A percentile compares a stretch with the other conserved stretches of the same genome.
Conservation (phyloP, 2,113 vertebrate genomes). For the Cacatua alba region DNA sequence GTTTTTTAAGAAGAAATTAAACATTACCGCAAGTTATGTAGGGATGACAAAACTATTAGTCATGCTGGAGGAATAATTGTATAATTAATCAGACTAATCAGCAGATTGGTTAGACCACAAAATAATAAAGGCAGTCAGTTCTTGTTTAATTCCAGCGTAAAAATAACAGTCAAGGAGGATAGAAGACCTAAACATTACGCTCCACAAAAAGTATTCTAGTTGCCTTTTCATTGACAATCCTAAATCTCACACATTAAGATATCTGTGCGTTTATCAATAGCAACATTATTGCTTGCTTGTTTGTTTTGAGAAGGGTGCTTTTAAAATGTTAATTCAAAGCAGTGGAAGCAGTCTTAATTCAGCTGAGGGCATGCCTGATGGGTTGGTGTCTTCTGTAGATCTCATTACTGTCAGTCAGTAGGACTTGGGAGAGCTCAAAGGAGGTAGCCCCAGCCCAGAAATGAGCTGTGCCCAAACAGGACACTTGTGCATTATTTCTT, state of each 20-base stretch:
- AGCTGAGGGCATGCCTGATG: not conserved
- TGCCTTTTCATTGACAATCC: not conserved
- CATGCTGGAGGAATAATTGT: conserved; percentile 39
- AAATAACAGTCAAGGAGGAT: not conserved
- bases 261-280: not conserved
- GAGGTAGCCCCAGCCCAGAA: not conserved
- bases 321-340: not conserved
- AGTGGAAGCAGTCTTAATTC: not conserved
- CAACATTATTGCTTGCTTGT: not conserved
- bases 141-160: conserved; percentile 43
- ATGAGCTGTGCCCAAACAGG: not conserved
- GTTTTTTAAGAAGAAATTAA: conserved; percentile 30
- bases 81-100: conserved; percentile 51
- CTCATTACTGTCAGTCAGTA: not conserved
- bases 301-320: not conserved
- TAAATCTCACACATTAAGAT: not conserved
- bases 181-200: not conserved
- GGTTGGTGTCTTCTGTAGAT: not conserved
- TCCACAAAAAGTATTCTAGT: not conserved
- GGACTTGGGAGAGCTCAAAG: not conserved
- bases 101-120: conserved; percentile 31
- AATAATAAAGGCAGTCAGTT: conserved; percentile 47
- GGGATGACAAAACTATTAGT: conserved; percentile 39
- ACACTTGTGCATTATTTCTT: not conserved
- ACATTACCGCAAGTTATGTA: not conserved